Base-by-base conservation (phyloP, 2,888 invertebrate species). In the Harpagoxenus sublaevis region DNA sequence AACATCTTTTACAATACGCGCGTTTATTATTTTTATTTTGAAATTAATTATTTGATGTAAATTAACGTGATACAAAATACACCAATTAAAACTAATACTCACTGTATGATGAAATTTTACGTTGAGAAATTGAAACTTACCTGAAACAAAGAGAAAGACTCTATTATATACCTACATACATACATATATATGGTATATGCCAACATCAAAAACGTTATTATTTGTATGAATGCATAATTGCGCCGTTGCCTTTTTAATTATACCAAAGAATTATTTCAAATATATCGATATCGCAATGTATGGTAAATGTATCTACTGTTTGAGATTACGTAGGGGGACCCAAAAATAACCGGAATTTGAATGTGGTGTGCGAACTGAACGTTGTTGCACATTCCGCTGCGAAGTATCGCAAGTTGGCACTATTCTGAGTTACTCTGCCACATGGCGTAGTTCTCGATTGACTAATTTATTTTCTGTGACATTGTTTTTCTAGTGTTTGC, bases 101-200 rank as follows among this genome's bases (percentile, higher is more conserved):
- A 65, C 18, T 15, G 1, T 28, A 18, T 12, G 3, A 65, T 8
- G 2, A 39, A 6, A 28, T 39, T 77, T 77, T 6, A 65, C 15
- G 28, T 31, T 23, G 15, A 60, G 28, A 77, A 31, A 12, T 42
- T 39, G 1, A 28, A 65, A 53, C 12, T 88, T 74, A 87, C 84
- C 82, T 83, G 87, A 65, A 87, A 89, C 66, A 84, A 57, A 63
- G 18, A 60, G 2, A 15, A 73, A 42, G 3, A 66, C 1, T 45
- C 2, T 45, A 12, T 35, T n/a, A 35, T n/a, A 51, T 12, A 45
- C 4, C 45, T 15, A 23, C 12, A 68, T 3, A 31, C 5, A 51
- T 28, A 42, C 0, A 66, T 18, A 31, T 5, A 68, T 31, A 31
- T 31, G 31, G 8, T 48, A 39, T 18, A 2, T 28, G 12, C 31